These are phyloP conservation scores for Drosophila watanabei DNA, from an alignment of 1,140 invertebrate species.

Conservation along the genomic window DNA sequence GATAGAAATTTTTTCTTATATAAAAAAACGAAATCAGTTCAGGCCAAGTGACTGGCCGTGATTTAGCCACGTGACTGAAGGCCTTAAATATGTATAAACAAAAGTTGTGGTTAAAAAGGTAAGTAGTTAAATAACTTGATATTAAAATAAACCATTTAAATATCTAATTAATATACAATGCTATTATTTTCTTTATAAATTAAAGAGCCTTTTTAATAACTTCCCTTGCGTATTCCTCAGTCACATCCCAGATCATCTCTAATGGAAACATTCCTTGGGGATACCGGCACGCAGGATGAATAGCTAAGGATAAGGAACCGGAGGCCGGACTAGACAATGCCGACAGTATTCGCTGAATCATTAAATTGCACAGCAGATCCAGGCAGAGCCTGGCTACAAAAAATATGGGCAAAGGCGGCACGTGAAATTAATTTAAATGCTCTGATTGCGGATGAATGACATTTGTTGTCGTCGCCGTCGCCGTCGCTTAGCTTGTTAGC, in stretches of 20 bases:
- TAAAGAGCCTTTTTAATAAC: not conserved
- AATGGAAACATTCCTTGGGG: constrained; percentile 26
- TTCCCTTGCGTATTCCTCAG: constrained; percentile 1
- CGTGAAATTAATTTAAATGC: constrained; percentile 75
- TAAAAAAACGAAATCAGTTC: constrained; percentile 17
- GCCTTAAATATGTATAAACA: not conserved
- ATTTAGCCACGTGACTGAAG: constrained; percentile 11
- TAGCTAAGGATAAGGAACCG: constrained; percentile 33
- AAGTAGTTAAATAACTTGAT: not conserved
- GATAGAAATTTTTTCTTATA: constrained; percentile 21
- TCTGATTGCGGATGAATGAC: constrained; percentile 52
- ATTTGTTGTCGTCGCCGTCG: constrained; percentile 39
- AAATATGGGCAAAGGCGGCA: constrained; percentile 34
- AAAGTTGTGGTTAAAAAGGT: not conserved
- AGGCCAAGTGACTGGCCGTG: constrained; percentile 20
- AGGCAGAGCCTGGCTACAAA: not conserved
- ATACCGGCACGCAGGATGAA: constrained; percentile 45
- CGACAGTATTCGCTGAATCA: constrained; percentile 59
- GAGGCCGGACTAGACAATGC: constrained; percentile 43
- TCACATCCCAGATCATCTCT: constrained; percentile 52
- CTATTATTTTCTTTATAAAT: not conserved
- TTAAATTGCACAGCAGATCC: constrained; percentile 41
- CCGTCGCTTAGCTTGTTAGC: constrained; percentile 48
- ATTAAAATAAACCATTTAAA: not conserved
- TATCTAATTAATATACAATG: not conserved